These are phyloP conservation scores for Diadema setosum DNA, from an alignment of 35 echinoderm and acorn worm species.

Conservation along the genomic window DNA sequence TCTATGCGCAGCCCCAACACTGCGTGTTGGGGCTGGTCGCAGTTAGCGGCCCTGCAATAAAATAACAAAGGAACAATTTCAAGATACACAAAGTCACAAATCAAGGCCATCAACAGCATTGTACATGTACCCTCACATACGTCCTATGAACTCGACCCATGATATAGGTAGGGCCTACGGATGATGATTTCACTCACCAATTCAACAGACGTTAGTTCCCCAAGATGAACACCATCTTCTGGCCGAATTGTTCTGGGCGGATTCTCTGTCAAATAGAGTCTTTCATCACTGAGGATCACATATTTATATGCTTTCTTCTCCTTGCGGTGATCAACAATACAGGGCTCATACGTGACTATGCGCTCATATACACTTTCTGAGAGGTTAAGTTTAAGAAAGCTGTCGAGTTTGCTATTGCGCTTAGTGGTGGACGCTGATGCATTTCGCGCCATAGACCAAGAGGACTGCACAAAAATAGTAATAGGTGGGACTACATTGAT, in stretches of 20 bases:
- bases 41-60: too few species aligned
- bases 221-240: slow-evolving; percentile 80
- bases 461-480: not conserved
- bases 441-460: slow-evolving; percentile 75
- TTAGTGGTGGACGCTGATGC: slow-evolving; percentile 43
- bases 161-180: too few species aligned
- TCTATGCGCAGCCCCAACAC: too few species aligned
- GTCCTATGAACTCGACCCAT: too few species aligned
- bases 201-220: slow-evolving; percentile 69
- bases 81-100: too few species aligned
- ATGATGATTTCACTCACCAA: too few species aligned
- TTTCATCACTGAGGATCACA: slow-evolving; percentile 71
- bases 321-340: slow-evolving; percentile 80
- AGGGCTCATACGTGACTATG: slow-evolving; percentile 78
- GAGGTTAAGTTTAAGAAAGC: slow-evolving; percentile 86
- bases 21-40: too few species aligned
- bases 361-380: slow-evolving; percentile 70
- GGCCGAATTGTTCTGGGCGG: slow-evolving; percentile 82
- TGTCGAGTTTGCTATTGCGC: slow-evolving; percentile 82
- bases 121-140: too few species aligned
- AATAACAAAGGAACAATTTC: too few species aligned
- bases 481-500: not conserved
- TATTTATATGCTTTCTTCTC: slow-evolving; percentile 87
- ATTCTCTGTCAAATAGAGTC: slow-evolving; percentile 83
- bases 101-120: too few species aligned